Evolutionary conservation across 2,888 invertebrate genomes (phyloP).

Genomic region (Chirona hameri): DNA sequence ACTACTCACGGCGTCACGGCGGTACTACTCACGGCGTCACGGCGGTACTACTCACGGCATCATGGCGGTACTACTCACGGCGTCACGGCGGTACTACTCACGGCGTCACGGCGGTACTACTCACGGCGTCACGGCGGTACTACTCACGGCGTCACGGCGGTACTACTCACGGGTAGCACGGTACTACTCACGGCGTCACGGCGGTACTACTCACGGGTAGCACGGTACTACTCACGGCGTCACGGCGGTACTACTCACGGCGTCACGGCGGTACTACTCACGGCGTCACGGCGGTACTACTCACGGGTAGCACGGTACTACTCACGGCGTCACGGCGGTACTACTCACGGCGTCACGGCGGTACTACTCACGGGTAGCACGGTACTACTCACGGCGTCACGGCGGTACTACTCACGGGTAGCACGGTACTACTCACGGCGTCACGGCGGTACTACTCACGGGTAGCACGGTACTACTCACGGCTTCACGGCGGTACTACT

Average conservation of each 20-base stretch:
- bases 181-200: conserved; percentile 42
- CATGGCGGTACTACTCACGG: conserved; percentile 41
- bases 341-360: conserved; percentile 43
- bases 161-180: no score
- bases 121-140: conserved; percentile 41
- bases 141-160: conserved; percentile 44
- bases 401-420: no score
- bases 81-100: conserved; percentile 41
- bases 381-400: conserved; percentile 42
- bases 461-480: conserved; percentile 42
- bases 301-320: conserved; percentile 31
- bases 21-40: conserved; percentile 42
- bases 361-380: no score
- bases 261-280: conserved; percentile 41
- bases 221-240: conserved; percentile 41
- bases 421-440: conserved; percentile 41
- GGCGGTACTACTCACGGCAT: conserved; percentile 41
- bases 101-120: conserved; percentile 38
- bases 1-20: conserved; percentile 42
- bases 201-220: no score
- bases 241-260: conserved; percentile 41
- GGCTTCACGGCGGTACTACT: conserved; percentile 40
- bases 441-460: no score
- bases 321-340: conserved; percentile 42
- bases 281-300: no score